Percentiles rank a stretch among this genome's conserved stretches.
phyloP scores from a whole-genome alignment of 2,888 invertebrate species.

The Eurytoma adleriae region DNA sequence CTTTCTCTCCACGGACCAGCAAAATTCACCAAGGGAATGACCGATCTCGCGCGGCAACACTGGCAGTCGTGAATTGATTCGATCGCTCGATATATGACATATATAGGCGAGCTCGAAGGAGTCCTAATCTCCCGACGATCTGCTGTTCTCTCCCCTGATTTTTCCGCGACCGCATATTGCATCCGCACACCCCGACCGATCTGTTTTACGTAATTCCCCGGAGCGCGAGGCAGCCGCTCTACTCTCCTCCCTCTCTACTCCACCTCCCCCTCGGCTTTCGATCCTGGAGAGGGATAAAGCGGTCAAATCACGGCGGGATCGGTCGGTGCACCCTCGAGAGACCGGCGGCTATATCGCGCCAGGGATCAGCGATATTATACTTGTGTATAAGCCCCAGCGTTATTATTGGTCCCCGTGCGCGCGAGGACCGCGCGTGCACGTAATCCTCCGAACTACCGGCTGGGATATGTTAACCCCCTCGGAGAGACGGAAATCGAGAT shows the following conservation, averaged over 20 bases:
- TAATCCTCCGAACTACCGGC: conserved; percentile 46
- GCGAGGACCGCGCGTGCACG: conserved; percentile 11
- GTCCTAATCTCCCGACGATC: conserved; percentile 1
- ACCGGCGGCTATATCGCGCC: conserved; percentile 39
- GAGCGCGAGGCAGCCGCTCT: conserved; percentile 6
- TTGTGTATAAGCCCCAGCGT: not conserved
- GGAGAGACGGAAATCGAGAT: not conserved
- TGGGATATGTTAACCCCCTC: conserved; percentile 29
- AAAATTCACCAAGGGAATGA: conserved; percentile 7
- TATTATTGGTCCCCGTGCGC: conserved; percentile 60
- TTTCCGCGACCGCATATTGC: not conserved
- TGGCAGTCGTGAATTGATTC: conserved; percentile 44
- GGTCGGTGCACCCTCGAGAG: conserved; percentile 30
- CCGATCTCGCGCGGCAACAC: not conserved
- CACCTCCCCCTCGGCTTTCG: not conserved
- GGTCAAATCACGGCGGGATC: conserved; percentile 62
- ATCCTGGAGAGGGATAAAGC: conserved; percentile 59
- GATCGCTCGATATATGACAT: conserved; percentile 43
- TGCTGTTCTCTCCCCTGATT: not conserved
- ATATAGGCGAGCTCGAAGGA: conserved; percentile 2
- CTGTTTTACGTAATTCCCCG: conserved; percentile 52
- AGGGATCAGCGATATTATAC: conserved; percentile 48
- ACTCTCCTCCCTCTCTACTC: no score
- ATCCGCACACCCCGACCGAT: conserved; percentile 6
- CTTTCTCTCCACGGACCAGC: conserved; percentile 15